These are phyloP conservation scores for Tragelaphus oryx DNA, from an alignment of 2,797 vertebrate species.

Conservation along the genomic window DNA sequence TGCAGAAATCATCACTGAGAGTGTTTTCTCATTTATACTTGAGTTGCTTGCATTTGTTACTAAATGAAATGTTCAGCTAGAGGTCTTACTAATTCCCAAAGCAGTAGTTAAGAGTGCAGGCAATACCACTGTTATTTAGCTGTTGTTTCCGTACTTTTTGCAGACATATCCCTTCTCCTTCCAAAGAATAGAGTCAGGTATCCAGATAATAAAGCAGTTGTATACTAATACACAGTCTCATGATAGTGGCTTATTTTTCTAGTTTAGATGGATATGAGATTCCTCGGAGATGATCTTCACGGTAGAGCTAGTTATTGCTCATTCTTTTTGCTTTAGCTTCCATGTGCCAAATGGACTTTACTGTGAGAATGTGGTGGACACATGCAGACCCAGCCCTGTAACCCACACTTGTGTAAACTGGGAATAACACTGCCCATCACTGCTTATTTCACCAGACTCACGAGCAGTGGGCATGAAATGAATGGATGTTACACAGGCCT, in stretches of 20 bases:
- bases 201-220: neutral
- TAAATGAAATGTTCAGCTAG: neutral
- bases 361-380: neutral
- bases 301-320: neutral
- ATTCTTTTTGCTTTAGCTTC: neutral
- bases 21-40: neutral
- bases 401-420: neutral
- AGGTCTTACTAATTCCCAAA: neutral
- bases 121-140: neutral
- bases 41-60: neutral
- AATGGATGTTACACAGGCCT: no score
- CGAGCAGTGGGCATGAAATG: no score
- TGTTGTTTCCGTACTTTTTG: neutral
- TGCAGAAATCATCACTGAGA: neutral
- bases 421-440: fast-evolving
- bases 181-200: neutral
- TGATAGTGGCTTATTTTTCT: neutral
- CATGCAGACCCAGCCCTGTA: neutral
- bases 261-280: neutral
- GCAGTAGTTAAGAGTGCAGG: neutral
- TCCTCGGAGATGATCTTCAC: neutral
- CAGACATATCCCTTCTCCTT: neutral
- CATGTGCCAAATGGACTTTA: neutral
- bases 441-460: neutral
- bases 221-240: neutral